These are phyloP conservation scores for Drosophila mayaguana DNA, from an alignment of 2,888 invertebrate species.

Conservation along the genomic window DNA sequence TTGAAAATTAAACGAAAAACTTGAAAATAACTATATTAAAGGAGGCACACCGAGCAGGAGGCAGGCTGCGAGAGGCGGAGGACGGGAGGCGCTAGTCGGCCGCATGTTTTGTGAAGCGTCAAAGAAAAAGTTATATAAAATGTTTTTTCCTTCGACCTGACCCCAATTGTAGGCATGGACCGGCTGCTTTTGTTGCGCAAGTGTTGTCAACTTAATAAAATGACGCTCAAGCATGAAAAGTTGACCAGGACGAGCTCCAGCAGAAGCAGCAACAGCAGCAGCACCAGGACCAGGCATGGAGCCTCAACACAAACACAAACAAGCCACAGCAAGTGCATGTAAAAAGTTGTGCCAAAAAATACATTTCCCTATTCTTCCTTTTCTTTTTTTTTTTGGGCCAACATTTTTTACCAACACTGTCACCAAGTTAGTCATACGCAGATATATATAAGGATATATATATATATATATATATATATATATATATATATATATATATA, in stretches of 20 bases:
- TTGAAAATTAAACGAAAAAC: slow-evolving; percentile 82
- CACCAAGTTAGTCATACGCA: slow-evolving; percentile 60
- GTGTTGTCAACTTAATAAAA: slow-evolving; percentile 81
- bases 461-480: no score
- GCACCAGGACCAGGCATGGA: background rate
- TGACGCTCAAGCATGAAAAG: slow-evolving; percentile 75
- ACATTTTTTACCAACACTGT: slow-evolving; percentile 58
- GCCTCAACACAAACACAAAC: slow-evolving; percentile 42
- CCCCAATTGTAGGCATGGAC: slow-evolving; percentile 73
- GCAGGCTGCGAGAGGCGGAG: no score
- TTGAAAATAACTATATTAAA: slow-evolving; percentile 77
- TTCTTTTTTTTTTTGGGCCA: slow-evolving; percentile 18
- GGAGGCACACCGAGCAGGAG: slow-evolving; percentile 1
- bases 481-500: slow-evolving; percentile 1
- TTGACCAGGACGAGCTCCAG: slow-evolving; percentile 58
- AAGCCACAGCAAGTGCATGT: slow-evolving; percentile 67
- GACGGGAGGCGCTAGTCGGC: background rate
- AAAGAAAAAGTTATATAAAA: slow-evolving; percentile 60
- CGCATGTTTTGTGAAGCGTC: slow-evolving; percentile 19
- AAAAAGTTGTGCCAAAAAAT: slow-evolving; percentile 76
- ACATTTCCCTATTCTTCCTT: slow-evolving; percentile 57
- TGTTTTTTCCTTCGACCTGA: slow-evolving; percentile 56
- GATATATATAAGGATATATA: background rate
- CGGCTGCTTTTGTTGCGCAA: slow-evolving; percentile 56
- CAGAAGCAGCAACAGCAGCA: slow-evolving; percentile 12